These are phyloP conservation scores for Phycodurus eques DNA, from an alignment of 2,113 vertebrate species.

Conservation along the genomic window DNA sequence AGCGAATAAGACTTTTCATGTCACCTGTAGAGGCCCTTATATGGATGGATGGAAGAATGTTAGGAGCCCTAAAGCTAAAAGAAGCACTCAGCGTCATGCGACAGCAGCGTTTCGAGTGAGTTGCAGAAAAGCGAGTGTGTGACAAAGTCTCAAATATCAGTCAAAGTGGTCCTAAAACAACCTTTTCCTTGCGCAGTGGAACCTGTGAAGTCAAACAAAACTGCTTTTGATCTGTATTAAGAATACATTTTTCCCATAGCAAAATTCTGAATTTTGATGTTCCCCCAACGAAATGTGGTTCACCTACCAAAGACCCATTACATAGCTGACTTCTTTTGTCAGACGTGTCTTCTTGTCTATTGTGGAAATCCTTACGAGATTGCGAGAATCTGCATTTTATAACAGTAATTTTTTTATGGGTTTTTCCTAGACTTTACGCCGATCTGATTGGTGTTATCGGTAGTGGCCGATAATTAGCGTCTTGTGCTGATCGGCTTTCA, in stretches of 20 bases:
- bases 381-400: no score
- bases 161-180: slow-evolving; percentile 5
- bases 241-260: neutral
- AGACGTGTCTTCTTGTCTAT: no score
- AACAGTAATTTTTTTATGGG: no score
- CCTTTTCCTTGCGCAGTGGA: neutral
- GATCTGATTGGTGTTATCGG: no score
- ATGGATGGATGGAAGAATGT: slow-evolving; percentile 14
- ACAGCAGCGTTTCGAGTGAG: slow-evolving; percentile 48
- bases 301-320: no score
- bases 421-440: no score
- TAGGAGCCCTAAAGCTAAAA: slow-evolving; percentile 47
- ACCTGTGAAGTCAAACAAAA: neutral
- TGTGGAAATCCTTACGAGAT: no score
- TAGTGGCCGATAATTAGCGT: no score
- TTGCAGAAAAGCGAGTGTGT: slow-evolving; percentile 9
- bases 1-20: slow-evolving; percentile 57
- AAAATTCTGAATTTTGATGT: neutral
- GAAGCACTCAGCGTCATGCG: slow-evolving; percentile 47
- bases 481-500: no score
- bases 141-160: slow-evolving; percentile 13
- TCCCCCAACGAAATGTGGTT: neutral
- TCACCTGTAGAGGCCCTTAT: slow-evolving; percentile 27
- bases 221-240: neutral
- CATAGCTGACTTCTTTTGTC: no score